Conservation (phyloP, 1,140 invertebrate species). For the Drosophila sp. region DNA sequence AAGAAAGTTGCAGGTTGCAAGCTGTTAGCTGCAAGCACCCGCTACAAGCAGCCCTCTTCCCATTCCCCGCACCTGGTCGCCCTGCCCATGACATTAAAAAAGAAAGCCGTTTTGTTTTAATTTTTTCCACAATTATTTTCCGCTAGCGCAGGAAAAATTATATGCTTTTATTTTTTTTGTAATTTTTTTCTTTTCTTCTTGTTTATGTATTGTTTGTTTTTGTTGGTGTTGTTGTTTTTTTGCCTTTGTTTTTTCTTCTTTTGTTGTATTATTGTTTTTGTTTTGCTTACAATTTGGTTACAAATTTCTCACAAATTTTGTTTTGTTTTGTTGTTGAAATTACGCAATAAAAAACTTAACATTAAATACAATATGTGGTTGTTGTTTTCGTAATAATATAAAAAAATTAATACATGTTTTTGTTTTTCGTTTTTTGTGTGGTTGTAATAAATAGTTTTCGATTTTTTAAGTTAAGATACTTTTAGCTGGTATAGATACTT, state of each 20-base stretch:
- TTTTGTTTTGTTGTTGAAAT: conserved; percentile 58
- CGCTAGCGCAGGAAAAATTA: conserved; percentile 81
- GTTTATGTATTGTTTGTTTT: conserved; percentile 39
- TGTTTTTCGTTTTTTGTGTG: conserved; percentile 61
- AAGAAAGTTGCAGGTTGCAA: conserved; percentile 67
- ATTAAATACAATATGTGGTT: conserved; percentile 81
- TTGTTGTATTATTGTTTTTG: conserved; percentile 57
- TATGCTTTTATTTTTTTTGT: conserved; percentile 78
- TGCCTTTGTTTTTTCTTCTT: conserved; percentile 47
- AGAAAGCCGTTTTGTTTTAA: conserved; percentile 80
- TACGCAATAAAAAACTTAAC: conserved; percentile 82
- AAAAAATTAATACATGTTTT: conserved; percentile 80
- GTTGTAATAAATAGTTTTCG: conserved; percentile 78
- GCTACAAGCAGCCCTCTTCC: conserved; percentile 38
- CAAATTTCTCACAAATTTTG: conserved; percentile 81
- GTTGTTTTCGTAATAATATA: conserved; percentile 68
- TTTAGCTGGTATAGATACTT: conserved; percentile 72
- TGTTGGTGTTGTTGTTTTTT: conserved; percentile 29
- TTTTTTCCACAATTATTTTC: conserved; percentile 82
- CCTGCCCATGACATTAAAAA: conserved; percentile 45
- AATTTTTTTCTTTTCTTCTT: conserved; percentile 66
- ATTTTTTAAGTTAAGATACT: conserved; percentile 63
- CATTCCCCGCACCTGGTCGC: not conserved
- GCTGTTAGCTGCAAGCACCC: conserved; percentile 59
- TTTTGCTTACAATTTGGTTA: conserved; percentile 78